Base-by-base conservation (phyloP, 2,797 vertebrate species). In the Notolabrus celidotus region DNA sequence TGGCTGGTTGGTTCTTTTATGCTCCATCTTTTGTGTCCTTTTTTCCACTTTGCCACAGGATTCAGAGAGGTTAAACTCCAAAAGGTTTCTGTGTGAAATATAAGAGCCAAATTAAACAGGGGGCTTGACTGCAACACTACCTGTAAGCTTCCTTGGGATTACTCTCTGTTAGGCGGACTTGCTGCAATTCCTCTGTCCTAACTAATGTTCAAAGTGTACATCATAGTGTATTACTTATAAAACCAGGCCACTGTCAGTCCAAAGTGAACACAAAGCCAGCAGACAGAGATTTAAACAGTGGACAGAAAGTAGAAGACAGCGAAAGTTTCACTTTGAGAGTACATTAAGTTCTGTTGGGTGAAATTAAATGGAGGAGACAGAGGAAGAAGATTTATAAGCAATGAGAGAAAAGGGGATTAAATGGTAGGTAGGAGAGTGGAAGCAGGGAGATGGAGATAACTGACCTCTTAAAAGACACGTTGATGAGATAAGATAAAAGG, bases 401-500 rank as follows among this genome's bases (percentile, higher is more conserved):
- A 76, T 17, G 60, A 69, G 63, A 68, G 52, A 65, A 67, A 65
- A 59, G 16, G 23, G 53, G 42, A 67, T 66, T 61, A 62, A 83
- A 71, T 39, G 31, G 41, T 5, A 50, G 66, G 29, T 47, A 20
- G 46, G 50, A 53, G 34, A 57, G n/a, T n/a, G 71, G 29, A 77
- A 51, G 46, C 36, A 20, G 38, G 46, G 49, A 79, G 64, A 78
- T 58, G 33, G 58, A 73, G 56, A 79, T 50, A 79, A 74, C 73
- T 76, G 82, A 80, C 75, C 72, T 63, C 59, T 66, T 67, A 71
- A 87, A 86, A 82, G 74, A 79, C 79, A 78, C 19, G 31, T 49
- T 59, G 77, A 83, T 82, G 59, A 86, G 74, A 85, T 82, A 58
- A 82, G 74, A 80, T 83, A 66, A 83, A 77, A 66, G 61, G 25